A percentile compares a stretch with the other conserved stretches of the same genome.
These are phyloP conservation scores for Platypus cylindrus DNA, from an alignment of 2,888 invertebrate genomes.

Conservation along the genomic window DNA sequence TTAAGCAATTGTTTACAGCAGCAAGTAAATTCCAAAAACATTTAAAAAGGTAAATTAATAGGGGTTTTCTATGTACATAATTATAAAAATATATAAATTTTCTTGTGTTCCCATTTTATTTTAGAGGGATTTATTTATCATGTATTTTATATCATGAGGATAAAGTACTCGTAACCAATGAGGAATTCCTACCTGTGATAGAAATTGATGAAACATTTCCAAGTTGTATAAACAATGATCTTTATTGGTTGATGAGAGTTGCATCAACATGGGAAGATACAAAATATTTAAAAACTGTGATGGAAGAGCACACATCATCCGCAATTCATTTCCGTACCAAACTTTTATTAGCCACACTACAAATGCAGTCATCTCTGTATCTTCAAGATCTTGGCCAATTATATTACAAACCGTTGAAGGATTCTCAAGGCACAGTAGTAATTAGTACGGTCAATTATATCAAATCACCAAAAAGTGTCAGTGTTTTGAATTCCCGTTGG, in stretches of 20 bases:
- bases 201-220: slow-evolving; percentile 95
- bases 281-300: slow-evolving; percentile 78
- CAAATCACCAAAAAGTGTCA: slow-evolving; percentile 71
- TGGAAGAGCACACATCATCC: slow-evolving; percentile 87
- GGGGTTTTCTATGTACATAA: background rate
- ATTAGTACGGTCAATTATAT: slow-evolving; percentile 75
- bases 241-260: slow-evolving; percentile 90
- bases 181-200: slow-evolving; percentile 92
- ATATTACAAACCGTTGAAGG: slow-evolving; percentile 81
- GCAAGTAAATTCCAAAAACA: slow-evolving; percentile 95
- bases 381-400: slow-evolving; percentile 84
- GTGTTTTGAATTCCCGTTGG: slow-evolving; percentile 88
- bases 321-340: slow-evolving; percentile 87
- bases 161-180: slow-evolving; percentile 89
- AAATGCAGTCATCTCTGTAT: slow-evolving; percentile 79
- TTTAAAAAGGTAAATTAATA: slow-evolving; percentile 51
- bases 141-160: slow-evolving; percentile 92
- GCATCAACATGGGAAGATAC: slow-evolving; percentile 97
- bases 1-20: slow-evolving; percentile 89
- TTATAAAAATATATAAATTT: background rate
- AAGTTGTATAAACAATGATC: slow-evolving; percentile 80
- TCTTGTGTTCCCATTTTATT: slow-evolving; percentile 27
- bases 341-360: slow-evolving; percentile 79
- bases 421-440: slow-evolving; percentile 82
- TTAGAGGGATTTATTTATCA: slow-evolving; percentile 85